Percentiles rank a stretch among this genome's conserved stretches.
These are phyloP conservation scores for Drosophila eohydei DNA, from an alignment of 2,888 invertebrate genomes.

Conservation along the genomic window DNA sequence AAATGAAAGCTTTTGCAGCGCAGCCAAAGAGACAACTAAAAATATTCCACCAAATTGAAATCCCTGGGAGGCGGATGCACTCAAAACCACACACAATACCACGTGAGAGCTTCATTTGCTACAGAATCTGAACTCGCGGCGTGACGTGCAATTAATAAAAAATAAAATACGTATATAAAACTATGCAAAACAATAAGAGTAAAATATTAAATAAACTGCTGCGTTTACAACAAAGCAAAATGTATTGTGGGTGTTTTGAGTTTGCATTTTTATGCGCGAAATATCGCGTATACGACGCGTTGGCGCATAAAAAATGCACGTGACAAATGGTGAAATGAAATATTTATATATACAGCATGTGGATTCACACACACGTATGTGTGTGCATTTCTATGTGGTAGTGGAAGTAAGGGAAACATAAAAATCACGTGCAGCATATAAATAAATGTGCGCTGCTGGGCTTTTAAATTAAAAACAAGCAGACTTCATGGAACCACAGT, in stretches of 20 bases:
- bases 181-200: slow-evolving; percentile 15
- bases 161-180: slow-evolving; percentile 25
- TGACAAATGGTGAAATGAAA: slow-evolving; percentile 77
- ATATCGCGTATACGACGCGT: slow-evolving; percentile 68
- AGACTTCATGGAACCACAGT: slow-evolving; percentile 49
- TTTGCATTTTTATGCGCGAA: slow-evolving; percentile 44
- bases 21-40: background rate
- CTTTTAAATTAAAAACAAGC: slow-evolving; percentile 77
- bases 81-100: slow-evolving; percentile 17
- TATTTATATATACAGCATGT: slow-evolving; percentile 62
- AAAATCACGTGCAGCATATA: slow-evolving; percentile 72
- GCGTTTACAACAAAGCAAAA: slow-evolving; percentile 34
- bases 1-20: slow-evolving; percentile 19
- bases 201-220: slow-evolving; percentile 38
- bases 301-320: slow-evolving; percentile 72
- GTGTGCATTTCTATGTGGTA: slow-evolving; percentile 6
- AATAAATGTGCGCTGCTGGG: slow-evolving; percentile 69
- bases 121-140: slow-evolving; percentile 6
- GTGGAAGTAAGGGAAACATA: slow-evolving; percentile 37
- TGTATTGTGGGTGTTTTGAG: slow-evolving; percentile 31
- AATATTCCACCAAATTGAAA: slow-evolving; percentile 22
- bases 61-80: slow-evolving; percentile 16
- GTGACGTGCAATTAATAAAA: slow-evolving; percentile 50
- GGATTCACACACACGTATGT: slow-evolving; percentile 24
- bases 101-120: slow-evolving; percentile 1